A percentile compares a stretch with the other conserved stretches of the same genome.
Conservation (phyloP, 2,113 vertebrate species). For the Heteronetta atricapilla region DNA sequence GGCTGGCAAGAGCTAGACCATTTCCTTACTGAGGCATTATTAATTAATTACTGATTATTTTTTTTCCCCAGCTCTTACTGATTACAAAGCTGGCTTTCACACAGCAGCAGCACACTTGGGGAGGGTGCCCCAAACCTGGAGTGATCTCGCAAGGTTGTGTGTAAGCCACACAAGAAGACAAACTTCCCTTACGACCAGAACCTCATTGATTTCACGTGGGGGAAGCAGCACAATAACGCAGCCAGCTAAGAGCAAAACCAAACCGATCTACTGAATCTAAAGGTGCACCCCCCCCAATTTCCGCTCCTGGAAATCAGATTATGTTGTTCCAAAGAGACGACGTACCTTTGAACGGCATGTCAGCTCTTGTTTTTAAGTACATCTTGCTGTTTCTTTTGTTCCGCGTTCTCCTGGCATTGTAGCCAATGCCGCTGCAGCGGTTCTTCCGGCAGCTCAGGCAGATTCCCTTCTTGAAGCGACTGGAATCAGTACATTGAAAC, state of each 20-base stretch:
- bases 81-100: background rate
- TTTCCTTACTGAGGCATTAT: background rate
- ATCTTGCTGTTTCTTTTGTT: constrained; percentile 91
- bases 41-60: too few species aligned
- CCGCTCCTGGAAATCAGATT: background rate
- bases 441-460: constrained; percentile 98
- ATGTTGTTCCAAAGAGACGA: too few species aligned
- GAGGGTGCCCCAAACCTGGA: background rate
- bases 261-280: accelerated
- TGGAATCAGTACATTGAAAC: constrained; percentile 88
- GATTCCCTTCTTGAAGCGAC: constrained; percentile 94
- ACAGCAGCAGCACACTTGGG: background rate
- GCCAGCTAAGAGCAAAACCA: accelerated
- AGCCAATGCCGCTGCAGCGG: constrained; percentile 93
- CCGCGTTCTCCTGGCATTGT: constrained; percentile 86
- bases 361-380: constrained; percentile 94
- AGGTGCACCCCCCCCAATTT: background rate
- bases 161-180: background rate
- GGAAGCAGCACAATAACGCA: background rate
- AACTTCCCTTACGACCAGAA: accelerated
- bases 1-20: background rate
- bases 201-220: accelerated
- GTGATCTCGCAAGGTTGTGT: accelerated
- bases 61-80: background rate
- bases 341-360: constrained; percentile 91